Conservation (phyloP, 2,888 invertebrate genomes). For the Troglohyphantes excavatus region DNA sequence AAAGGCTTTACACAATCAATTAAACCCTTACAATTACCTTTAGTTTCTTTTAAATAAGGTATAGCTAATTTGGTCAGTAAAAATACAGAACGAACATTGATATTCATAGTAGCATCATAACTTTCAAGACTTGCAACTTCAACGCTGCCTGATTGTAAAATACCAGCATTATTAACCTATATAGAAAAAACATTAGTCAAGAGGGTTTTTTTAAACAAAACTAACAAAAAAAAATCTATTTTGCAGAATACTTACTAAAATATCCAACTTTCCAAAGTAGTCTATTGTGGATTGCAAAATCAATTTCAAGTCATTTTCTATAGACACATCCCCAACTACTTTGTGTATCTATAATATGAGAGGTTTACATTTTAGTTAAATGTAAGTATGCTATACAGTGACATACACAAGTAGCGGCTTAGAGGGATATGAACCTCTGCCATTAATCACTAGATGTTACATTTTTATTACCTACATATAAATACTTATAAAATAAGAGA, state of each 20-base stretch:
- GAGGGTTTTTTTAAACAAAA: no score
- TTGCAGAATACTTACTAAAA: conserved; percentile 73
- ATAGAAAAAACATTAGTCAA: no score
- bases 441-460: no score
- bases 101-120: conserved; percentile 93
- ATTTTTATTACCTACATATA: no score
- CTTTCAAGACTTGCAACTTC: conserved; percentile 93
- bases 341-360: conserved; percentile 79
- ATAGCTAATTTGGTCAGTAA: conserved; percentile 91
- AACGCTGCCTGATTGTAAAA: conserved; percentile 90
- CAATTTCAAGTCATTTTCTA: conserved; percentile 88
- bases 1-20: no score
- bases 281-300: conserved; percentile 89
- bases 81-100: conserved; percentile 88
- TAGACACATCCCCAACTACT: conserved; percentile 83
- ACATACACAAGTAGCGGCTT: no score
- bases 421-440: no score
- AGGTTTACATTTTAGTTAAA: no score
- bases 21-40: conserved; percentile 81
- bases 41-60: conserved; percentile 89
- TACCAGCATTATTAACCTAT: conserved; percentile 81
- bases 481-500: no score
- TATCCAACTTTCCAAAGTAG: conserved; percentile 90
- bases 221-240: no score
- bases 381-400: no score